Percentiles rank a stretch among this genome's conserved stretches.
Conservation (phyloP, 1,140 invertebrate species). For the Steinernema feltiae region DNA sequence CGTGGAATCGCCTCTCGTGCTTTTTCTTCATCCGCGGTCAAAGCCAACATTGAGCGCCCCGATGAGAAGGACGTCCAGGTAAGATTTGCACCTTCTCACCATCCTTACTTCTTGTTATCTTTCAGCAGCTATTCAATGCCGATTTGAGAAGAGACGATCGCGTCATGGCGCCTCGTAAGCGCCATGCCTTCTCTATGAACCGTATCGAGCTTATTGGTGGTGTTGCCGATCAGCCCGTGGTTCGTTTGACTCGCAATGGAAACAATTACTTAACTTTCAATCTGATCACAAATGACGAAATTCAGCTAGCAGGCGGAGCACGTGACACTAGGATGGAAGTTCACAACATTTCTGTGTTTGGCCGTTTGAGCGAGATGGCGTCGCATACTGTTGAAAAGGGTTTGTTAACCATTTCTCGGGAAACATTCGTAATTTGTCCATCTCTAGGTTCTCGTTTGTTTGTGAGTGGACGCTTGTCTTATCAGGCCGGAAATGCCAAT, state of each 20-base stretch:
- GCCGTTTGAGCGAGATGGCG: conserved; percentile 13
- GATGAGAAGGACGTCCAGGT: neutral
- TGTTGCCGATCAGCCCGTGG: conserved; percentile 20
- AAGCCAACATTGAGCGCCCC: neutral
- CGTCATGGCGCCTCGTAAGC: neutral
- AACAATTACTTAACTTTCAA: conserved; percentile 24
- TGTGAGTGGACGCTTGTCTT: conserved; percentile 26
- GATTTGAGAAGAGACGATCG: too few relatives aligned
- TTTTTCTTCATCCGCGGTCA: neutral
- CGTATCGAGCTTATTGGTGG: conserved; percentile 33
- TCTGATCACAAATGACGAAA: conserved; percentile 28
- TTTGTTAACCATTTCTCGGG: neutral
- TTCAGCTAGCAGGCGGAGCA: neutral
- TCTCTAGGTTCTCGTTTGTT: conserved; percentile 22
- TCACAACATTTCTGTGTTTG: conserved; percentile 24
- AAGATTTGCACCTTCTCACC: neutral
- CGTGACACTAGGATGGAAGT: conserved; percentile 5
- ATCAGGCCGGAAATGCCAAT: conserved; percentile 21
- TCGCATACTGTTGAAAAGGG: conserved; percentile 20
- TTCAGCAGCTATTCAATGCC: neutral
- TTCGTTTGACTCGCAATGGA: conserved; percentile 19
- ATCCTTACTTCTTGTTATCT: neutral
- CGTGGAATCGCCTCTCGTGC: neutral
- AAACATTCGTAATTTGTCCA: neutral
- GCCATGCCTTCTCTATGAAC: conserved; percentile 22